These are phyloP conservation scores for Tachystola acroxantha DNA, from an alignment of 2,888 invertebrate genomes.

Conservation along the genomic window DNA sequence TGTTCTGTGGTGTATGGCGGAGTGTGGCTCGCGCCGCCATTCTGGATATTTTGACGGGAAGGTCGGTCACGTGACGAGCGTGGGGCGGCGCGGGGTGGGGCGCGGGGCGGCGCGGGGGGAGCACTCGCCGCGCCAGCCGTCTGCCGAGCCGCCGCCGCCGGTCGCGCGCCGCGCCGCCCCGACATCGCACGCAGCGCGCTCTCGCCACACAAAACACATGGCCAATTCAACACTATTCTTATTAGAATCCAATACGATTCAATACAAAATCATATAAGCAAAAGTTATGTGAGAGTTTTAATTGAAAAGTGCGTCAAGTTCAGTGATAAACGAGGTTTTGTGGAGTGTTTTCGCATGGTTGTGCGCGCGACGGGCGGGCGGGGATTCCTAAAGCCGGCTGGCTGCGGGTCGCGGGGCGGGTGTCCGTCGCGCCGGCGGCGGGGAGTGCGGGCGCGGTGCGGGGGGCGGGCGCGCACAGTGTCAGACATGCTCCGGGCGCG, in stretches of 20 bases:
- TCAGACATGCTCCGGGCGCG: conserved; percentile 38
- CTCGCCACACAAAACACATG: conserved; percentile 50
- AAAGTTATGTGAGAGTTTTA: neutral
- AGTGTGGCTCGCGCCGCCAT: conserved; percentile 70
- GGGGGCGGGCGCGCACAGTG: conserved; percentile 31
- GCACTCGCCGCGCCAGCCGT: conserved; percentile 80
- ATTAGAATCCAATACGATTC: conserved; percentile 15
- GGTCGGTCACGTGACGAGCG: conserved; percentile 87
- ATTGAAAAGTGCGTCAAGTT: conserved; percentile 25
- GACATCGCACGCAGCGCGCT: conserved; percentile 65
- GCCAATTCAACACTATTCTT: conserved; percentile 16
- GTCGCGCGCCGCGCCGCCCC: conserved; percentile 69
- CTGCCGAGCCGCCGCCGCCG: conserved; percentile 70
- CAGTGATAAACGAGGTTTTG: conserved; percentile 34
- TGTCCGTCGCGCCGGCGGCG: conserved; percentile 12
- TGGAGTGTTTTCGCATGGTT: conserved; percentile 66
- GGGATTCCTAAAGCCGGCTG: conserved; percentile 22
- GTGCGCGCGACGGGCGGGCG: conserved; percentile 54
- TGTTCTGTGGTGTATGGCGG: conserved; percentile 41
- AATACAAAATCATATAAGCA: conserved; percentile 7
- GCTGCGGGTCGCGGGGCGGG: conserved; percentile 24
- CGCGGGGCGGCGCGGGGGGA: conserved; percentile 74
- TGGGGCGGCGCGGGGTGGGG: conserved; percentile 41
- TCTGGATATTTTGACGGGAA: conserved; percentile 90
- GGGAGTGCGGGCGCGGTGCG: conserved; percentile 11